These are phyloP conservation scores for Acanthisitta chloris DNA, from an alignment of 2,113 vertebrate species.

Conservation along the genomic window DNA sequence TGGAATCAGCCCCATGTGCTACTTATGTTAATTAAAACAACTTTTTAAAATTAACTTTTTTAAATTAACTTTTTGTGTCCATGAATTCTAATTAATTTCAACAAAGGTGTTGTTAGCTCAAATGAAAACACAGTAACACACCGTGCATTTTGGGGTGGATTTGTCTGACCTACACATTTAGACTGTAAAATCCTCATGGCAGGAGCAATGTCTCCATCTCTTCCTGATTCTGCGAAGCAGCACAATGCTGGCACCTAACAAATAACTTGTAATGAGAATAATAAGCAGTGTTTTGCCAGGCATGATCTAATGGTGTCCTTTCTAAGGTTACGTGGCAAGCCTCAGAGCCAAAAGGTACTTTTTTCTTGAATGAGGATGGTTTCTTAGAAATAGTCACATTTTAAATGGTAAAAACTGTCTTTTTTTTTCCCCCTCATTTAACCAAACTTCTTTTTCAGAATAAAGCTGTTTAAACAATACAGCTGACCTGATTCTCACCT, in stretches of 20 bases:
- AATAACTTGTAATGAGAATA: neutral
- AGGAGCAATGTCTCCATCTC: neutral
- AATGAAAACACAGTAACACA: neutral
- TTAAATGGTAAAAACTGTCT: neutral
- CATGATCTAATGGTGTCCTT: neutral
- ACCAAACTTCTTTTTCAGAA: conserved; percentile 9
- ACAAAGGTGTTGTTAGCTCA: neutral
- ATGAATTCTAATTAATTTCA: neutral
- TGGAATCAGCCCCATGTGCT: neutral
- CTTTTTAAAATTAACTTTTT: neutral
- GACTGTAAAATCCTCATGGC: neutral
- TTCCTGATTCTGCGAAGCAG: neutral
- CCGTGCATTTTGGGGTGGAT: neutral
- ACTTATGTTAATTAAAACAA: neutral
- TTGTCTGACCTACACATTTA: neutral
- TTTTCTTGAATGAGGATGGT: neutral
- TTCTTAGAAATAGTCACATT: conserved; percentile 18
- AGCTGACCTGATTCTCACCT: conserved; percentile 48
- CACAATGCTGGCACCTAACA: neutral
- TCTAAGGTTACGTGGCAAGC: neutral
- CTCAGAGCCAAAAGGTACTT: neutral
- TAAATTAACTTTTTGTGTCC: neutral
- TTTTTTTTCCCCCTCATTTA: neutral
- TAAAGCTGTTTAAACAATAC: conserved; percentile 50
- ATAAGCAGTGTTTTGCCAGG: neutral